These are phyloP conservation scores for Herminia tarsipennalis DNA, from an alignment of 2,888 invertebrate genomes.

Conservation along the genomic window DNA sequence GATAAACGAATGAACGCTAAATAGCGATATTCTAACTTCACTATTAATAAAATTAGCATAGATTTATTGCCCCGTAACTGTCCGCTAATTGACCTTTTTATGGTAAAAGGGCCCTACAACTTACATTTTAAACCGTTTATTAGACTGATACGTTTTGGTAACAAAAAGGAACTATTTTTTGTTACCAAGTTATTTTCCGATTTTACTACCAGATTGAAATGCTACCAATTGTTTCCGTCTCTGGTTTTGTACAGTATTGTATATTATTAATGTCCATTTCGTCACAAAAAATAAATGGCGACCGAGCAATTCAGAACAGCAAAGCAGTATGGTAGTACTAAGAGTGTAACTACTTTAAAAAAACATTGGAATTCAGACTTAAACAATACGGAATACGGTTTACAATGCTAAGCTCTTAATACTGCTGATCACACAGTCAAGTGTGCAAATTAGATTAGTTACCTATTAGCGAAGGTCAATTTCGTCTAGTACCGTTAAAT, in stretches of 20 bases:
- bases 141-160: not conserved
- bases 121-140: conserved; percentile 5
- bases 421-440: conserved; percentile 29
- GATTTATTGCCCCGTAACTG: conserved; percentile 34
- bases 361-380: not conserved
- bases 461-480: conserved; percentile 62
- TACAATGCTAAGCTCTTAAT: conserved; percentile 3
- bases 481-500: conserved; percentile 53
- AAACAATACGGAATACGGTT: conserved; percentile 3
- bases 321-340: too few relatives aligned
- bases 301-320: too few relatives aligned
- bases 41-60: conserved; percentile 38
- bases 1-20: conserved; percentile 38
- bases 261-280: too few relatives aligned
- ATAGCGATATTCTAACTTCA: conserved; percentile 40
- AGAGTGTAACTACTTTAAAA: too few relatives aligned
- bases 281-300: too few relatives aligned
- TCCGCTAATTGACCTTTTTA: conserved; percentile 40
- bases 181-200: too few relatives aligned
- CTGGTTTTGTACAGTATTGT: too few relatives aligned
- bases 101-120: conserved; percentile 9
- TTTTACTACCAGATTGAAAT: too few relatives aligned
- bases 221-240: too few relatives aligned
- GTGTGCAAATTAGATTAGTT: conserved; percentile 51
- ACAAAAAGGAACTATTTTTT: too few relatives aligned